Evolutionary conservation across 2,797 vertebrate species (phyloP), one percentile per base, ranked within the genome.

Genomic region (Artibeus lituratus): DNA sequence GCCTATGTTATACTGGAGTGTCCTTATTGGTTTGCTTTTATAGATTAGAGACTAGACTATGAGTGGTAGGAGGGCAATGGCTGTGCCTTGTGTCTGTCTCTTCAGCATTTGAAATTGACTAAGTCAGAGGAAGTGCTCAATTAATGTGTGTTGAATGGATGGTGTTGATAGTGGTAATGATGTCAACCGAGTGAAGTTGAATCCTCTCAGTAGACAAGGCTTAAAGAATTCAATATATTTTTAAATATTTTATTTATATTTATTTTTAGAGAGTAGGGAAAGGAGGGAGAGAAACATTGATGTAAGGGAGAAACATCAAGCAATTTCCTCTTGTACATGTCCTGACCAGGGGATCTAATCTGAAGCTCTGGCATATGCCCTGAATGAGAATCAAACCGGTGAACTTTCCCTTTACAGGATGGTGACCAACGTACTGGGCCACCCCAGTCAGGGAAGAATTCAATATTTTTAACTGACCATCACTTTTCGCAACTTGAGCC

Each of bases 161-260:
- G 7, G 42, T 67, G 5, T 24, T 49, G 59, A 3, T 42, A 26
- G 14, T 84, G 44, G 15, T 39, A 7, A 14, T 29, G 44, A 22
- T 16, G 14, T 24, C 2, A 3, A n/a, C 3, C 81, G 67, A 90
- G 42, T 77, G 53, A 87, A 16, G 44, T 4, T 57, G 19, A 93
- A 83, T 21, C 4, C 7, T 80, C 22, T 94, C 42, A 32, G 1
- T 72, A 73, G 39, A 78, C 10, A 9, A 82, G 51, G 26, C 37
- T 88, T 92, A 91, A 69, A 89, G 8, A 57, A 47, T 53, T 93
- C 80, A 74, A 18, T 69, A 86, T 26, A 62, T 62, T 57, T 32
- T 32, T 6, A 29, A 59, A 62, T 2, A 62, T 32, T 32, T 62
- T 62, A 32, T 62, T 62, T 10, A 62, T 32, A 32, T 62, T 32